Evolutionary conservation across 2,888 invertebrate genomes (phyloP), one percentile per base, ranked within the genome.

Genomic region (Orchestes rusci): DNA sequence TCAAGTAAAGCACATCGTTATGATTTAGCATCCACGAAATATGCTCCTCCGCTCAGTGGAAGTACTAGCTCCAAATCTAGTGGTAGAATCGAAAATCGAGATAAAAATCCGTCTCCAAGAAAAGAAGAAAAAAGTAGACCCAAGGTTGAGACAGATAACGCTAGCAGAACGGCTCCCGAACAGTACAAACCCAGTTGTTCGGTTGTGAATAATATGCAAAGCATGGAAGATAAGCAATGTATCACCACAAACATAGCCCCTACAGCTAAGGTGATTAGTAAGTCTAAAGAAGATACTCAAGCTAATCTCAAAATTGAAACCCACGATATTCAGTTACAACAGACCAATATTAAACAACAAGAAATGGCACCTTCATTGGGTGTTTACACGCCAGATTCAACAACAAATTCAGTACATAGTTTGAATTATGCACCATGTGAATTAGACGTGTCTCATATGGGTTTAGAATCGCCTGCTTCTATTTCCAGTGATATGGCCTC

Each of bases 391-490:
- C 84, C 89, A 0, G 89, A 89, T 58, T 83, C 89, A 0, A 83
- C 86, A 0, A 82, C 84, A 27, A 89, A 87, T 62, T 84, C 85
- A 0, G 85, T 88, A 5, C 85, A 86, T 52, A 66, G 87, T 39
- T 75, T 91, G 55, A 79, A 81, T 61, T 87, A 87, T 59, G 57
- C 55, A 1, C 83, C 85, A 43, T 87, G 87, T 57, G 89, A 91
- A 56, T 67, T 91, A 48, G 91, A 89, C 64, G 88, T 89, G 1
- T 80, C 81, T 44, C 87, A 88, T 61, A 67, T 91, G 45, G 89
- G 87, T 1, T 70, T 93, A 51, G 92, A 92, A 64, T 91, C 92
- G 0, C 91, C 93, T 0, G 83, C 88, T 0, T 88, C 89, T 29
- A 89, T 92, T 54, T 83, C 88, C 1, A 87, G 84, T 34, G 90